Conservation (phyloP, 2,113 vertebrate species). For the Jaculus jaculus region DNA sequence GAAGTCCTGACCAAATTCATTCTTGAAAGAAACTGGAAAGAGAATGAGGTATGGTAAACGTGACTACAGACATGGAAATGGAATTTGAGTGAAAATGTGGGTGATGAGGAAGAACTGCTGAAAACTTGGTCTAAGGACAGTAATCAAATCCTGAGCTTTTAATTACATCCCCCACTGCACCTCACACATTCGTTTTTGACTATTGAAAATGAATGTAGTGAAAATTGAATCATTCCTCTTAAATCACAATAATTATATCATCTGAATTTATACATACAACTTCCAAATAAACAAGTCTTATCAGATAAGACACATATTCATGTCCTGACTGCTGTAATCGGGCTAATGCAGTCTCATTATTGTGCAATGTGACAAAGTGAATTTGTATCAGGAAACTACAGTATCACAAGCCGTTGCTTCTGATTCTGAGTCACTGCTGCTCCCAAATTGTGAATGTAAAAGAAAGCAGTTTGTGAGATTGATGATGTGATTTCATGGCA, state of each 20-base stretch:
- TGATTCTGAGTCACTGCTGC: slow-evolving; percentile 35
- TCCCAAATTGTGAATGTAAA: slow-evolving; percentile 60
- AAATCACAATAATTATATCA: slow-evolving; percentile 22
- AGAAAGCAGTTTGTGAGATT: slow-evolving; percentile 64
- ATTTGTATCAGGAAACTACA: not conserved
- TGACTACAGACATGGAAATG: not conserved
- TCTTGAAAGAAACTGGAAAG: not conserved
- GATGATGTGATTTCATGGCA: slow-evolving; percentile 66
- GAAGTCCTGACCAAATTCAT: not conserved
- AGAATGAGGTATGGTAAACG: not conserved
- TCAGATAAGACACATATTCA: slow-evolving; percentile 45
- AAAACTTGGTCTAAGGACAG: not conserved
- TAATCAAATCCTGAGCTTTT: not conserved
- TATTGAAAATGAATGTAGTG: slow-evolving; percentile 15
- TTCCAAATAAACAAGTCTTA: slow-evolving; percentile 34
- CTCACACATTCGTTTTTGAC: slow-evolving; percentile 3
- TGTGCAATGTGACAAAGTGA: not conserved
- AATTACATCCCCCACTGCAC: not conserved
- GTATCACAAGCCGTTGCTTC: not conserved
- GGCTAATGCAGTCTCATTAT: slow-evolving; percentile 30
- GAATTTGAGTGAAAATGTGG: not conserved
- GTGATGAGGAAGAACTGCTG: not conserved
- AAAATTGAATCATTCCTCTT: slow-evolving; percentile 6
- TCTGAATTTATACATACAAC: not conserved
- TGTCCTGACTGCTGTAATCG: slow-evolving; percentile 32